Percentiles rank a stretch among this genome's conserved stretches.
Evolutionary conservation across 1,140 invertebrate genomes (phyloP).

Genomic region (Drosophila lacteicornis): DNA sequence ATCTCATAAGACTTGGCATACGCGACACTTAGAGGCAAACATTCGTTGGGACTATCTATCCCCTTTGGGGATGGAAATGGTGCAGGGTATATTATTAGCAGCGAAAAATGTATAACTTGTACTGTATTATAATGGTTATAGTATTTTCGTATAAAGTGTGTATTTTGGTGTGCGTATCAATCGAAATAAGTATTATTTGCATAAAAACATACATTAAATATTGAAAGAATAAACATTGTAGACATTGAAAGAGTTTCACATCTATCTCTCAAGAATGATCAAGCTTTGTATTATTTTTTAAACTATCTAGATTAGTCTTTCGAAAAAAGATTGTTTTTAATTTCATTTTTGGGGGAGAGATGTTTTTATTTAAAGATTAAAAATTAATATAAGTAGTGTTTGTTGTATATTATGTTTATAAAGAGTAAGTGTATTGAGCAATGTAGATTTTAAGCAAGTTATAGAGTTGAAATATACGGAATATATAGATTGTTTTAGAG

Average conservation of each 20-base stretch:
- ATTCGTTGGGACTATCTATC: constrained; percentile 21
- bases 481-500: constrained; percentile 9
- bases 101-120: constrained; percentile 13
- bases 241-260: neutral
- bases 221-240: neutral
- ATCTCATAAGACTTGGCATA: constrained; percentile 44
- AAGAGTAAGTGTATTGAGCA: neutral
- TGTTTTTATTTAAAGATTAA: neutral
- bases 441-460: neutral
- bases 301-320: neutral
- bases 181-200: neutral
- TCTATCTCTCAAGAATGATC: neutral
- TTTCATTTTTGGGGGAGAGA: neutral
- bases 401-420: neutral
- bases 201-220: constrained; percentile 1
- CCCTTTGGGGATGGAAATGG: constrained; percentile 2
- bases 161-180: neutral
- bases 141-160: neutral
- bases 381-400: neutral
- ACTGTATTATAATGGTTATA: neutral
- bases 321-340: neutral
- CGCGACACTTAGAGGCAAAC: constrained; percentile 59
- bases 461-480: constrained; percentile 10
- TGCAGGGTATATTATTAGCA: constrained; percentile 19
- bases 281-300: neutral